phyloP scores from a whole-genome alignment of 2,888 invertebrate species.

The Epirrhoe alternata region DNA sequence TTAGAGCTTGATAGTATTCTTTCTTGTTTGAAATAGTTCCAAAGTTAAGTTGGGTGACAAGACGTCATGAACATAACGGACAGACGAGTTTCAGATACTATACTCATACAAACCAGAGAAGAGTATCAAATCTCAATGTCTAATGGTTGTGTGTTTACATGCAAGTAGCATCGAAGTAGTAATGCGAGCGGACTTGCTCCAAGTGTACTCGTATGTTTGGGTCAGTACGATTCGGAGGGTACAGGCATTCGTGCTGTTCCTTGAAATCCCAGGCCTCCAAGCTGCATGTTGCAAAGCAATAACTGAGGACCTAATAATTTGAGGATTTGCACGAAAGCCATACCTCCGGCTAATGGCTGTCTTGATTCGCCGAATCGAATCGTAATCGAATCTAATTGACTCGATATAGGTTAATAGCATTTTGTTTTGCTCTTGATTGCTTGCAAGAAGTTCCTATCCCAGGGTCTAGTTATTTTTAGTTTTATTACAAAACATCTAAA shows the following conservation, averaged over 20 bases:
- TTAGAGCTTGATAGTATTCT: too few relatives aligned
- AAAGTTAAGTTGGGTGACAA: too few relatives aligned
- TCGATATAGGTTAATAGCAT: slow-evolving; percentile 45
- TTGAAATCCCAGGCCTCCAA: not conserved
- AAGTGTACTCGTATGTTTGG: too few relatives aligned
- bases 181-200: too few relatives aligned
- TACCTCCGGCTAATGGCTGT: slow-evolving; percentile 51
- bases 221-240: too few relatives aligned
- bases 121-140: too few relatives aligned
- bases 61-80: too few relatives aligned
- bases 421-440: slow-evolving; percentile 29
- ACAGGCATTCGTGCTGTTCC: not conserved
- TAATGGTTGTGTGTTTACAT: too few relatives aligned
- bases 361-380: slow-evolving; percentile 51
- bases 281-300: slow-evolving; percentile 24
- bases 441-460: slow-evolving; percentile 6
- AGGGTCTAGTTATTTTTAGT: slow-evolving; percentile 6
- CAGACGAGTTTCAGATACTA: too few relatives aligned
- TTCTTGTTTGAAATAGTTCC: too few relatives aligned
- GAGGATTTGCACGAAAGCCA: slow-evolving; percentile 51
- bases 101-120: too few relatives aligned
- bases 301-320: slow-evolving; percentile 33
- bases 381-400: slow-evolving; percentile 41
- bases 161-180: too few relatives aligned
- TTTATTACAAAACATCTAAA: not conserved